These are phyloP conservation scores for Gasteruption jaculator DNA, from an alignment of 2,888 invertebrate genomes.

Conservation along the genomic window DNA sequence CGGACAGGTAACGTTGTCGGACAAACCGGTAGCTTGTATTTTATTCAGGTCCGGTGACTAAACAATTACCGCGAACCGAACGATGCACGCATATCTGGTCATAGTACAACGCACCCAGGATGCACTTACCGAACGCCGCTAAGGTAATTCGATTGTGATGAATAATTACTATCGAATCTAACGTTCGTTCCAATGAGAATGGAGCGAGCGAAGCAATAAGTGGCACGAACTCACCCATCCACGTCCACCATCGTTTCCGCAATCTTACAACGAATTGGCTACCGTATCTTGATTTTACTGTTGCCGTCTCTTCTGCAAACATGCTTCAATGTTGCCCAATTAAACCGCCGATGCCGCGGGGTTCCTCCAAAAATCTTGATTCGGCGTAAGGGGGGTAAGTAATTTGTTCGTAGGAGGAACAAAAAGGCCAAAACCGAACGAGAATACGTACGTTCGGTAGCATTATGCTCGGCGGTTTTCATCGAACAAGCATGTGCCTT, in stretches of 20 bases:
- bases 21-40: constrained; percentile 49
- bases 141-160: constrained; percentile 41
- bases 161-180: constrained; percentile 41
- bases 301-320: no score
- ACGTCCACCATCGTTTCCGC: constrained; percentile 29
- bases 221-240: constrained; percentile 36
- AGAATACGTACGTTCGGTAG: no score
- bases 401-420: no score
- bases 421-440: no score
- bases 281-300: no score
- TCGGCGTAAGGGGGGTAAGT: no score
- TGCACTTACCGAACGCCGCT: constrained; percentile 29
- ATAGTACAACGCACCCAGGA: constrained; percentile 30
- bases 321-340: no score
- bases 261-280: constrained; percentile 25
- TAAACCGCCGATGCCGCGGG: no score
- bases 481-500: no score
- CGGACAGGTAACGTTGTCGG: constrained; percentile 47
- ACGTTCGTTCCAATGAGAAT: constrained; percentile 25
- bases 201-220: constrained; percentile 13
- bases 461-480: no score
- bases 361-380: no score
- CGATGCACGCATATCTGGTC: constrained; percentile 17
- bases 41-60: constrained; percentile 50
- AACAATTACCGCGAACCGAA: constrained; percentile 44